Conservation (phyloP, 1,140 invertebrate genomes). For the Drosophila melanogaster region DNA sequence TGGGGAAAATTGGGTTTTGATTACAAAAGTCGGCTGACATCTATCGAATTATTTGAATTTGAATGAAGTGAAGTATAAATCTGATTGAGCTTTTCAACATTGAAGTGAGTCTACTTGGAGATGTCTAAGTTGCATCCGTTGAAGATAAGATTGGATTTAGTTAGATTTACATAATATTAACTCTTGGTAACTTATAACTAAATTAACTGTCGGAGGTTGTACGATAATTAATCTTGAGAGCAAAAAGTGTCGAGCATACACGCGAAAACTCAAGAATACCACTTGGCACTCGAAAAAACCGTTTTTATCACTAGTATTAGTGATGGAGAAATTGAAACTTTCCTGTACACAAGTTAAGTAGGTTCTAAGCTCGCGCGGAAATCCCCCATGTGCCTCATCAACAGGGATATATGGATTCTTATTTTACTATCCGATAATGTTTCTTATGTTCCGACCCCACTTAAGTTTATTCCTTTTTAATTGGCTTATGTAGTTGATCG, state of each 20-base stretch:
- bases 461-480: constrained; percentile 20
- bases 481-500: constrained; percentile 11
- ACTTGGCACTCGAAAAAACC: too few relatives aligned
- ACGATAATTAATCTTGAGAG: constrained; percentile 49
- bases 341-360: too few relatives aligned
- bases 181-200: neutral
- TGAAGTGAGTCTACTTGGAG: constrained; percentile 19
- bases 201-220: constrained; percentile 30
- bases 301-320: too few relatives aligned
- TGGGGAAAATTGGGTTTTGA: constrained; percentile 23
- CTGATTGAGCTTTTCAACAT: neutral
- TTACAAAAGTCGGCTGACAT: constrained; percentile 16
- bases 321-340: too few relatives aligned
- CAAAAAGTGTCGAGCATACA: constrained; percentile 39
- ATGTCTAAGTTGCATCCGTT: constrained; percentile 26
- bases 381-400: constrained; percentile 67
- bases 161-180: constrained; percentile 11
- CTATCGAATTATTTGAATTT: constrained; percentile 4
- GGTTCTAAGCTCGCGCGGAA: too few relatives aligned
- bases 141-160: constrained; percentile 22
- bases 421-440: neutral
- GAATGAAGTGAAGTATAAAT: constrained; percentile 1
- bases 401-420: neutral
- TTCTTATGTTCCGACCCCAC: constrained; percentile 4
- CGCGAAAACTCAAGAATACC: too few relatives aligned